Evolutionary conservation across 1,140 invertebrate genomes (phyloP).

Genomic region (Lepidurus apus): DNA sequence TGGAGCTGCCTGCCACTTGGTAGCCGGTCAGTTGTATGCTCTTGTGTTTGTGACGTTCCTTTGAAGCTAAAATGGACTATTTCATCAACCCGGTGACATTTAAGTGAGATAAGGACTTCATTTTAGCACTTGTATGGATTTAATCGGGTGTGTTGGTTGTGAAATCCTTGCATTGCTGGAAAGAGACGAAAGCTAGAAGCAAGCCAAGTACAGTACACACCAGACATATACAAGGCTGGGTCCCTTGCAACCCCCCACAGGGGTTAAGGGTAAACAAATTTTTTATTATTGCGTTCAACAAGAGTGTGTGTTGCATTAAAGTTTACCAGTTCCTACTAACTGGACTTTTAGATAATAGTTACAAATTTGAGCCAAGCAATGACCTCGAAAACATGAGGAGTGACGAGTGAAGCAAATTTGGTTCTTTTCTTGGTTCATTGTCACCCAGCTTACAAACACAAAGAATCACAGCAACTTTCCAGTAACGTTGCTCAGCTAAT

Average conservation of each 20-base stretch:
- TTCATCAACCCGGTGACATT: conserved; percentile 5
- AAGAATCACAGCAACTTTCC: not conserved
- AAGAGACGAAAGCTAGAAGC: not conserved
- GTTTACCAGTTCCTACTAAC: not conserved
- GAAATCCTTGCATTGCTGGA: not conserved
- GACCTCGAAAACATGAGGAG: not conserved
- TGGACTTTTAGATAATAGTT: not conserved
- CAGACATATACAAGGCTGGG: conserved; percentile 11
- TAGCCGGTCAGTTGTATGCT: conserved; percentile 18
- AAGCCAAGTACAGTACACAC: conserved; percentile 3
- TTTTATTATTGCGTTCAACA: not conserved
- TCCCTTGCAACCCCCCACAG: conserved; percentile 20
- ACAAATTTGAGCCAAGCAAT: not conserved
- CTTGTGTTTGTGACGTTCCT: conserved; percentile 18
- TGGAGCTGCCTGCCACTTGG: conserved; percentile 20
- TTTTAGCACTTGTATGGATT: conserved; percentile 10
- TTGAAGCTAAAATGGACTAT: conserved; percentile 16
- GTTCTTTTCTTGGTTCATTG: not conserved
- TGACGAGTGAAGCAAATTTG: not conserved
- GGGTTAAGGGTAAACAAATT: conserved; percentile 17
- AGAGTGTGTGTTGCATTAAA: not conserved
- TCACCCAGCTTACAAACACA: not conserved
- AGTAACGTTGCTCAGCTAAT: not conserved
- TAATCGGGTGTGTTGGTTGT: not conserved
- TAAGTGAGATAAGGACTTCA: conserved; percentile 10